Evolutionary conservation across 2,888 invertebrate species (phyloP).

Genomic region (Lochmaea capreae): DNA sequence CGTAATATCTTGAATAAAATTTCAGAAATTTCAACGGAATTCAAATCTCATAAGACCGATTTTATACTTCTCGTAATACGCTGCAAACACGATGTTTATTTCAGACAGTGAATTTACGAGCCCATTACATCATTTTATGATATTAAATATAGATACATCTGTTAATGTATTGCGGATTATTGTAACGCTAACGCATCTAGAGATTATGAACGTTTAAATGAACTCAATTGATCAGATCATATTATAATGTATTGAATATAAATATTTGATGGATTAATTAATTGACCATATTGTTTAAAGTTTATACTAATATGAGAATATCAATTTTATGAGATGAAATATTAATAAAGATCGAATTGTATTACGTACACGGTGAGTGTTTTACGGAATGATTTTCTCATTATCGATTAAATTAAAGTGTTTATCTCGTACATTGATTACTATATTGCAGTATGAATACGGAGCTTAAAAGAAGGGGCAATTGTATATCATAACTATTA

Average conservation of each 20-base stretch:
- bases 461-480: no score
- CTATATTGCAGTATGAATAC: no score
- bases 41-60: no score
- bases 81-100: neutral
- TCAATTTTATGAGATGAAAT: no score
- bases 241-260: neutral
- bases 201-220: constrained; percentile 3
- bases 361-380: no score
- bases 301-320: neutral
- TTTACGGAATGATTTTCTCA: no score
- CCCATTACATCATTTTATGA: neutral
- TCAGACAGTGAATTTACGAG: neutral
- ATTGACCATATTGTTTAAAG: neutral
- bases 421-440: no score
- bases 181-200: neutral
- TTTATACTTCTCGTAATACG: neutral
- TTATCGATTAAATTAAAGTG: no score
- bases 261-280: neutral
- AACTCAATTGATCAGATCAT: neutral
- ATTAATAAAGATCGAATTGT: no score
- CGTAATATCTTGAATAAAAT: no score
- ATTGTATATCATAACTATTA: no score
- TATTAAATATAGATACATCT: neutral
- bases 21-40: no score
- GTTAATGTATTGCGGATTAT: constrained; percentile 4